These are phyloP conservation scores for Rhodeus uyekii DNA, from an alignment of 2,797 vertebrate species.

Conservation along the genomic window DNA sequence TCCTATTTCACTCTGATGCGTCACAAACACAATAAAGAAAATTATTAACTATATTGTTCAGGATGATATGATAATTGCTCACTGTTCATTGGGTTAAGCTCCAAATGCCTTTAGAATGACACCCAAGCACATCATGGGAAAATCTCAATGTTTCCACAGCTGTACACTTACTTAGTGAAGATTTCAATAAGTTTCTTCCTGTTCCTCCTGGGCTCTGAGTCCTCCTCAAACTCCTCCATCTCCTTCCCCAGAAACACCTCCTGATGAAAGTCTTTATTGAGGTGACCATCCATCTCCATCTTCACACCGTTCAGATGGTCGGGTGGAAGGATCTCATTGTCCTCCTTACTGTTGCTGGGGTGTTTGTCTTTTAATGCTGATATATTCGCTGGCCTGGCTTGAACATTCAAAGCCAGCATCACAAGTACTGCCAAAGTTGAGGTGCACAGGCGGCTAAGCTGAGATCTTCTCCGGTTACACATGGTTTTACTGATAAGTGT, in stretches of 20 bases:
- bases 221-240: conserved; percentile 91
- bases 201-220: conserved; percentile 87
- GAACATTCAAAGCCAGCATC: conserved; percentile 72
- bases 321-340: conserved; percentile 90
- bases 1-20: background rate
- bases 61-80: background rate
- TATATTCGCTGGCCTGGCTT: conserved; percentile 88
- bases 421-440: conserved; percentile 73
- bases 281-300: conserved; percentile 92
- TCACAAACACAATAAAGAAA: background rate
- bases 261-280: conserved; percentile 96
- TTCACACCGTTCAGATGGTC: conserved; percentile 95
- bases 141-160: background rate
- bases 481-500: conserved; percentile 57
- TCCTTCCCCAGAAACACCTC: conserved; percentile 96
- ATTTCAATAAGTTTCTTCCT: conserved; percentile 90
- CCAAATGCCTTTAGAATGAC: background rate
- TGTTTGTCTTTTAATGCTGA: conserved; percentile 81
- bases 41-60: background rate
- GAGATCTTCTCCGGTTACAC: conserved; percentile 65
- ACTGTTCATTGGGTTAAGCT: background rate
- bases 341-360: conserved; percentile 72
- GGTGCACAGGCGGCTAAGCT: conserved; percentile 68
- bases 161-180: conserved; percentile 86
- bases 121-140: background rate